Evolutionary conservation across 1,140 invertebrate genomes (phyloP).

Genomic region (fruit fly (Drosophila melanogaster)): DNA sequence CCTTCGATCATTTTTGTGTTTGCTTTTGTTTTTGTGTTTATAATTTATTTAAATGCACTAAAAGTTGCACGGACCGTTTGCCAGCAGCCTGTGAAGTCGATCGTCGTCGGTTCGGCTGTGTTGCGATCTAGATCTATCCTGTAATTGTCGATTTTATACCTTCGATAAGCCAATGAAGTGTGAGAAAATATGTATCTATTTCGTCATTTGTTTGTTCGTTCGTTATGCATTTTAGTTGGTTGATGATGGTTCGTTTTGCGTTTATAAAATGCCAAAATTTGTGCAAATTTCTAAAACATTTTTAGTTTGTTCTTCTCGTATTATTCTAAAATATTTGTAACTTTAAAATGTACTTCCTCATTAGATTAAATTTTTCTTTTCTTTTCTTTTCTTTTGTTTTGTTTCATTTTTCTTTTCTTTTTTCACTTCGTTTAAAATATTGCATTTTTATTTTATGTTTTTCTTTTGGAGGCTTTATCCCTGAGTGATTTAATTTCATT

Average conservation of each 20-base stretch:
- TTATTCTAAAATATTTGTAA: conserved; percentile 77
- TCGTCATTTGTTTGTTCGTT: conserved; percentile 52
- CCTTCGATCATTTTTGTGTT: conserved; percentile 14
- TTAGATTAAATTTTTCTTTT: conserved; percentile 56
- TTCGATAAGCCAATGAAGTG: conserved; percentile 75
- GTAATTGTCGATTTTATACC: conserved; percentile 51
- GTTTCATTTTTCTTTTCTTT: conserved; percentile 40
- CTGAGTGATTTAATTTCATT: conserved; percentile 83
- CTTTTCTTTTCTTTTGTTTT: conserved; percentile 32
- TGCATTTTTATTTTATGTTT: conserved; percentile 78
- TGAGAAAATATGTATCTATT: conserved; percentile 69
- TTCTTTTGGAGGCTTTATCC: conserved; percentile 82
- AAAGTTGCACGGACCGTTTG: conserved; percentile 78
- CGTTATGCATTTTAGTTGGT: conserved; percentile 47
- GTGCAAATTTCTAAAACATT: conserved; percentile 78
- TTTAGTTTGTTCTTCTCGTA: conserved; percentile 38
- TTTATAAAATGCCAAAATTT: conserved; percentile 83
- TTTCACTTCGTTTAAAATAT: conserved; percentile 75
- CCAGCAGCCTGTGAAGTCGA: conserved; percentile 20
- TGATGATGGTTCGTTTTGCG: conserved; percentile 46
- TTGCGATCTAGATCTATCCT: conserved; percentile 24
- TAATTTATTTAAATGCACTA: conserved; percentile 75
- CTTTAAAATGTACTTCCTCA: conserved; percentile 70
- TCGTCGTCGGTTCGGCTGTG: conserved; percentile 20
- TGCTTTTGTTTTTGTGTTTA: too few relatives aligned